A percentile compares a stretch with the other conserved stretches of the same genome.
phyloP scores from a whole-genome alignment of 2,113 vertebrate genomes.

The Zosterops hypoxanthus region DNA sequence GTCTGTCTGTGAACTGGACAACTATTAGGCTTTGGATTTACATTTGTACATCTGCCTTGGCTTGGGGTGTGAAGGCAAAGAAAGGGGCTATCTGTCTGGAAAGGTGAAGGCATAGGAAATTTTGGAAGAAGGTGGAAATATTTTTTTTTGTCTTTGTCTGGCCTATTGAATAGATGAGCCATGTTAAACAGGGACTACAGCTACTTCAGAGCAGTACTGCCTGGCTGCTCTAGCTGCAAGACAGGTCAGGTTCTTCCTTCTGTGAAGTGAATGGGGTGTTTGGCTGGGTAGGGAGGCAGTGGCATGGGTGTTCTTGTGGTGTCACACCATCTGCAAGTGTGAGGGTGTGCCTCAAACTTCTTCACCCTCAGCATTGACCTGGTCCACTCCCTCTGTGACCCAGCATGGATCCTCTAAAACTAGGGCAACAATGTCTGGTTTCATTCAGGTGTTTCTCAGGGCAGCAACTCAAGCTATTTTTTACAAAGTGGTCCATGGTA shows the following conservation, averaged over 20 bases:
- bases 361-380: neutral
- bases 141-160: neutral
- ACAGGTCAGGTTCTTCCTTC: neutral
- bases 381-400: neutral
- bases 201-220: rapidly evolving
- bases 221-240: neutral
- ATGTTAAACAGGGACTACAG: neutral
- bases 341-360: neutral
- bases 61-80: neutral
- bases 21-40: neutral
- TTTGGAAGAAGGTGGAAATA: neutral
- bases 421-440: neutral
- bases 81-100: neutral
- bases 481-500: neutral
- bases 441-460: neutral
- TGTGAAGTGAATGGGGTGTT: neutral
- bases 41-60: neutral
- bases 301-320: neutral
- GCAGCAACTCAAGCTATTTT: neutral
- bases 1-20: rapidly evolving
- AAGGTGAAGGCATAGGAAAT: neutral
- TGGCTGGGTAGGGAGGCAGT: neutral
- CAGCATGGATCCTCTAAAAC: neutral
- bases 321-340: neutral
- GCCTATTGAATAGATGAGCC: neutral